A percentile compares a stretch with the other conserved stretches of the same genome.
phyloP scores from a whole-genome alignment of 2,888 invertebrate genomes.

The Oxytorus armatus region DNA sequence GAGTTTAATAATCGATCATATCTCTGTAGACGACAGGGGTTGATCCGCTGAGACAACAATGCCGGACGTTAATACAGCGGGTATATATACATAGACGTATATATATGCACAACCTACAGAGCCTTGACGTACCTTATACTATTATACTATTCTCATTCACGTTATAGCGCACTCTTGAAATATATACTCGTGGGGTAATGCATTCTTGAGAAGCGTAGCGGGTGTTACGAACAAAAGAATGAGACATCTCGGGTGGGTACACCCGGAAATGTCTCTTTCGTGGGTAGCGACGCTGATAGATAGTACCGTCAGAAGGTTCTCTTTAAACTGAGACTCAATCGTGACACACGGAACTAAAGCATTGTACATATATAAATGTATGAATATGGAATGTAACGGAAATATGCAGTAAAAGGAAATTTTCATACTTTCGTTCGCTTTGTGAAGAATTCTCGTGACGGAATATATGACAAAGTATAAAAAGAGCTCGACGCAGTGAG shows the following conservation, averaged over 20 bases:
- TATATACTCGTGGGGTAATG: constrained; percentile 37
- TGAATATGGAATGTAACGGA: background rate
- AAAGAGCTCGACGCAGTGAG: background rate
- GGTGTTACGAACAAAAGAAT: background rate
- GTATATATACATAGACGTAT: background rate
- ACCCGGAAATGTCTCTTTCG: too few relatives aligned
- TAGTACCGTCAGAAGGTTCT: constrained; percentile 26
- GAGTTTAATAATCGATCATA: background rate
- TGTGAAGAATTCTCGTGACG: constrained; percentile 30
- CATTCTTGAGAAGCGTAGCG: constrained; percentile 46
- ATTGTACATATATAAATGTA: background rate
- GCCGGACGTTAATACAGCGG: background rate
- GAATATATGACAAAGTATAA: background rate
- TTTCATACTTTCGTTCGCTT: constrained; percentile 36
- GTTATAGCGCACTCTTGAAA: constrained; percentile 15
- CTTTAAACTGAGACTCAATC: constrained; percentile 34
- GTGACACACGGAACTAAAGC: background rate
- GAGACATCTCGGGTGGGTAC: constrained; percentile 30
- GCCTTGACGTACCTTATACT: constrained; percentile 11
- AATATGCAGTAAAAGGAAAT: constrained; percentile 40
- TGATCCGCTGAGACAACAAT: constrained; percentile 1
- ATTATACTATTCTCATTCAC: constrained; percentile 23
- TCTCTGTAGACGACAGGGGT: background rate
- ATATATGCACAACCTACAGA: too few relatives aligned
- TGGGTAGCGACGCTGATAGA: too few relatives aligned